A percentile compares a stretch with the other conserved stretches of the same genome.
Evolutionary conservation across 1,140 invertebrate species (phyloP).

Genomic region (Oscheius sp.): DNA sequence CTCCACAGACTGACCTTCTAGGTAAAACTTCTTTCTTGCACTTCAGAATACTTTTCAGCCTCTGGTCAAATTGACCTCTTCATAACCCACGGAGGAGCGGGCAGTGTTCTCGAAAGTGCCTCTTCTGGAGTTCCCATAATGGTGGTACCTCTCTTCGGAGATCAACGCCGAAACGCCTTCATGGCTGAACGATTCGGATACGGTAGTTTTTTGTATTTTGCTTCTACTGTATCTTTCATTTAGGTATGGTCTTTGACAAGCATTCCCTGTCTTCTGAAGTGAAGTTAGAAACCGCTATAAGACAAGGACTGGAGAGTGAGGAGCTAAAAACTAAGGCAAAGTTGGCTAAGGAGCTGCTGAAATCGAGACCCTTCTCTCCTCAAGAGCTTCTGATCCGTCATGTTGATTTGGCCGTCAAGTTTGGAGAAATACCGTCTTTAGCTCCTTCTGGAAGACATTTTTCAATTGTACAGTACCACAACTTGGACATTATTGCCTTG

Average conservation of each 20-base stretch:
- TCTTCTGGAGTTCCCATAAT: slow-evolving; percentile 31
- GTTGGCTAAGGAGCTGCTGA: neutral
- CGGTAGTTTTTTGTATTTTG: neutral
- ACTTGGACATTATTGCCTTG: neutral
- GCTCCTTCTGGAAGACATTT: neutral
- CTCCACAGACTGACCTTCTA: slow-evolving; percentile 41
- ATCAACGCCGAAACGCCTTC: slow-evolving; percentile 41
- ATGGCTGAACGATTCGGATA: slow-evolving; percentile 17
- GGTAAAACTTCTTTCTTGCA: slow-evolving; percentile 7
- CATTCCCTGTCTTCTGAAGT: neutral
- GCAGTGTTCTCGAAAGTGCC: slow-evolving; percentile 33
- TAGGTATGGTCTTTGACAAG: neutral
- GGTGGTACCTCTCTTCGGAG: slow-evolving; percentile 38
- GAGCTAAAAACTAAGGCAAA: neutral
- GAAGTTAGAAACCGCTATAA: neutral
- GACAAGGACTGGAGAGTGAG: slow-evolving; percentile 8
- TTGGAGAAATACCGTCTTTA: neutral
- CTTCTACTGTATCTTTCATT: neutral
- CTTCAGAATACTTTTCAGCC: slow-evolving; percentile 20
- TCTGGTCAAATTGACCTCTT: slow-evolving; percentile 29
- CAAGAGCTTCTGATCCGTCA: neutral
- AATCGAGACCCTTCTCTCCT: neutral
- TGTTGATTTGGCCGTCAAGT: neutral
- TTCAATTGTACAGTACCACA: neutral
- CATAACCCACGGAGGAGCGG: slow-evolving; percentile 38